Evolutionary conservation across 2,797 vertebrate genomes (phyloP), one percentile per base, ranked within the genome.

Genomic region (Clarias platycephalus): DNA sequence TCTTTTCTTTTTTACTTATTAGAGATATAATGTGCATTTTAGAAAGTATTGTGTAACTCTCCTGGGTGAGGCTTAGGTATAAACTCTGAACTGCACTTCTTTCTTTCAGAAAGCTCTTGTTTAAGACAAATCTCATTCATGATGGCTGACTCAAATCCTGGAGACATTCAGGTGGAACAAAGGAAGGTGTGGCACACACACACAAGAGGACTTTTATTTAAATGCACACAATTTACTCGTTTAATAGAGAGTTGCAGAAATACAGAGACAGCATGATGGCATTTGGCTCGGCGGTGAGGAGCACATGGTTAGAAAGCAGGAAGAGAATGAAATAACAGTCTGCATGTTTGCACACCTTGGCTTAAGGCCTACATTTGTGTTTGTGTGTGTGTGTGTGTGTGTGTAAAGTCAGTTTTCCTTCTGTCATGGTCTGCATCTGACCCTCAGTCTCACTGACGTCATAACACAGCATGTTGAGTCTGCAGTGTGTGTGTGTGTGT

Each of bases 381-480:
- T 40, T 55, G 40, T 81, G 82, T 55, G 44, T 31, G 83, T 87
- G 78, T 87, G 80, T 58, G 18, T 79, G 82, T 34, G 34, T 62
- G 58, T 80, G 78, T 80, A 66, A 86, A 82, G 85, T 86, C 76
- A 83, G 82, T 79, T 86, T 86, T 86, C 66, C 53, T 78, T 85
- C 71, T 84, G 74, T 85, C 89, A 85, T 83, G 44, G 84, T 68
- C 82, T 80, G 22, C 68, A 68, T 84, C 66, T 67, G 66, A 77
- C 86, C 83, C 78, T 63, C 85, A 66, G n/a, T 72, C 24, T 68
- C 64, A 63, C 77, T 86, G 31, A 80, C 82, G 84, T 83, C 77
- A 87, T 80, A 83, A 87, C 86, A 80, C 88, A 85, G 76, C 85
- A 87, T 90, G 89, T 91, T 90, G 87, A 90, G 89, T 90, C 76